Conservation (phyloP, 92 coral and sea anemone species). For the Epizoanthus illoricatus region DNA sequence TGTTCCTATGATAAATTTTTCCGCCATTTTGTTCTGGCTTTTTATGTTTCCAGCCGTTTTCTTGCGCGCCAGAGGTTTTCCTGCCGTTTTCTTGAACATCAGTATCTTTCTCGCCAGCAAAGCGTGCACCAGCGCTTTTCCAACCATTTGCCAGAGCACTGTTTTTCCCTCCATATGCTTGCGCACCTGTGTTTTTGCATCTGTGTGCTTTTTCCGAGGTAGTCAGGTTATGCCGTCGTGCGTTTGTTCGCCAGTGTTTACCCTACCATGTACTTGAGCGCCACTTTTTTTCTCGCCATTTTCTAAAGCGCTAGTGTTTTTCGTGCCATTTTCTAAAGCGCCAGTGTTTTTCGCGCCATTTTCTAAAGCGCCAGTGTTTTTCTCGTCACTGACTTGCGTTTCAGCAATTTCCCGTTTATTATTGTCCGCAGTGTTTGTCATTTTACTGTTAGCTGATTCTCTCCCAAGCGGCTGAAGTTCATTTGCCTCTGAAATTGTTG, state of each 20-base stretch:
- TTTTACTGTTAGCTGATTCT: background rate
- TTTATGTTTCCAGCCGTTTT: background rate
- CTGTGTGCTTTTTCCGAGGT: no score
- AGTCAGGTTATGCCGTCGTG: no score
- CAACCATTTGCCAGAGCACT: background rate
- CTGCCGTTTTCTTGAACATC: background rate
- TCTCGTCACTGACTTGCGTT: background rate
- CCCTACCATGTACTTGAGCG: no score
- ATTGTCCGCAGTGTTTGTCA: background rate
- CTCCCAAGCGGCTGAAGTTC: conserved; percentile 1
- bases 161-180: no score
- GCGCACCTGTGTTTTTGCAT: no score
- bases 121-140: background rate
- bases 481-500: background rate
- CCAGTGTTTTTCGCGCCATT: background rate
- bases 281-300: background rate
- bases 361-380: background rate
- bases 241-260: no score
- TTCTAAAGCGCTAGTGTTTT: background rate
- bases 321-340: background rate
- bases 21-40: background rate
- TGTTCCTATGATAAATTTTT: background rate
- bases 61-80: background rate
- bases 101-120: background rate
- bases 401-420: background rate